Conservation (phyloP, 2,888 invertebrate genomes). For the Caenorhabditis sp. region DNA sequence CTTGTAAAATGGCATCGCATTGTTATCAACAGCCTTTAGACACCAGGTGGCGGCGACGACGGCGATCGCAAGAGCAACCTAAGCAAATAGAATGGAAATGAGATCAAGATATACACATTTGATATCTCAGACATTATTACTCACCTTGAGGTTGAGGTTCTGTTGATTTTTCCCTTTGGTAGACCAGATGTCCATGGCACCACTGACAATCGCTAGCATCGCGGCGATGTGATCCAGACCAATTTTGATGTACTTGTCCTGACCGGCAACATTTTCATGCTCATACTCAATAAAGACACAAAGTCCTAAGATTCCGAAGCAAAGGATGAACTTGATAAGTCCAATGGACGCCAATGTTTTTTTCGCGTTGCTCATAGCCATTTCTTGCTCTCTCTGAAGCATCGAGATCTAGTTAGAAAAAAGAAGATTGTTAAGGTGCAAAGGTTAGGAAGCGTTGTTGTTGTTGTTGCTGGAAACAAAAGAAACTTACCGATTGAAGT, state of each 20-base stretch:
- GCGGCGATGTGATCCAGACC: conserved; percentile 81
- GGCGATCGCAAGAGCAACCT: conserved; percentile 80
- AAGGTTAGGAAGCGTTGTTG: conserved; percentile 20
- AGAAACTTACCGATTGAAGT: conserved; percentile 68
- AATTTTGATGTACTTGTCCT: conserved; percentile 81
- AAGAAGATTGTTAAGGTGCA: conserved; percentile 1
- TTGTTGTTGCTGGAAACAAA: too few relatives aligned
- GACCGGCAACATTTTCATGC: conserved; percentile 77
- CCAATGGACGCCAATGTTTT: conserved; percentile 72
- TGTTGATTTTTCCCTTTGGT: conserved; percentile 72
- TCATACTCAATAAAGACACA: conserved; percentile 82
- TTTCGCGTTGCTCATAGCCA: conserved; percentile 69
- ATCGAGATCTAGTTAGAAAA: conserved; percentile 52
- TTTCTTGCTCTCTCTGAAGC: conserved; percentile 77
- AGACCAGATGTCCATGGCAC: conserved; percentile 78
- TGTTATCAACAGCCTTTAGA: conserved; percentile 81
- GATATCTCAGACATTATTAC: background rate
- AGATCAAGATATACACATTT: conserved; percentile 40
- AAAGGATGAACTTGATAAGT: conserved; percentile 78
- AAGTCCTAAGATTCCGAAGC: conserved; percentile 77
- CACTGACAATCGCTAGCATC: conserved; percentile 77
- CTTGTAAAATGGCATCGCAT: conserved; percentile 80
- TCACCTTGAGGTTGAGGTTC: conserved; percentile 80
- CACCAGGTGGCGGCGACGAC: conserved; percentile 82
- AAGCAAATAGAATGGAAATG: conserved; percentile 41